phyloP scores from a whole-genome alignment of 2,113 vertebrate genomes.

The Anarrhichthys ocellatus region DNA sequence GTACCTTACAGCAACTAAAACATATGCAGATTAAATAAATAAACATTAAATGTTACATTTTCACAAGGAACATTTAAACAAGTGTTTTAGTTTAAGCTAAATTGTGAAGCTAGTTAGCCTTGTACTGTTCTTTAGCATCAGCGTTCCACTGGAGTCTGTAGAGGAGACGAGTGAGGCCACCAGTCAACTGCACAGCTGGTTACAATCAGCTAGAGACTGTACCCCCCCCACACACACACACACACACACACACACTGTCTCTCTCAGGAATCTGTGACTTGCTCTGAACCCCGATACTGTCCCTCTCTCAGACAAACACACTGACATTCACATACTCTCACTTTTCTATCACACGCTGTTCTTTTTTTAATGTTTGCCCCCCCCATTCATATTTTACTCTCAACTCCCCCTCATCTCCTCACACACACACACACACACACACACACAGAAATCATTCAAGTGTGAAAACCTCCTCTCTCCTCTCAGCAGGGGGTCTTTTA shows the following conservation, averaged over 20 bases:
- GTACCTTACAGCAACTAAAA: too few species aligned
- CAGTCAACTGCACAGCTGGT: conserved; percentile 60
- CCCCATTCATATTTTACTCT: not conserved
- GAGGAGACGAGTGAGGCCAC: conserved; percentile 46
- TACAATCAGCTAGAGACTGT: conserved; percentile 41
- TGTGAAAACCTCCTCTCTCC: not conserved
- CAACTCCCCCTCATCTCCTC: too few species aligned
- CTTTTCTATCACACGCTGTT: conserved; percentile 41
- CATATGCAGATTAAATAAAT: too few species aligned
- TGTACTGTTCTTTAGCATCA: not conserved
- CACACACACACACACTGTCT: conserved; percentile 18
- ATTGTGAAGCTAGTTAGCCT: not conserved
- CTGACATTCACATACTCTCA: conserved; percentile 8
- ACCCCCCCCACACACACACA: conserved; percentile 9
- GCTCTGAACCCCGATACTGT: not conserved
- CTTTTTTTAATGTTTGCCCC: not conserved
- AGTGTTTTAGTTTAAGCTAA: not conserved
- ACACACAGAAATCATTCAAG: not conserved
- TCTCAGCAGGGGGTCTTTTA: not conserved
- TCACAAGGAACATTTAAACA: too few species aligned
- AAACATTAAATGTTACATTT: too few species aligned
- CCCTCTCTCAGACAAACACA: conserved; percentile 18
- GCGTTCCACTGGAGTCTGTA: conserved; percentile 29
- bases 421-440: conserved; percentile 2
- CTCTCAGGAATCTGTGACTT: conserved; percentile 24